Evolutionary conservation across 2,888 invertebrate genomes (phyloP).

Genomic region (Cephonodes hylas): DNA sequence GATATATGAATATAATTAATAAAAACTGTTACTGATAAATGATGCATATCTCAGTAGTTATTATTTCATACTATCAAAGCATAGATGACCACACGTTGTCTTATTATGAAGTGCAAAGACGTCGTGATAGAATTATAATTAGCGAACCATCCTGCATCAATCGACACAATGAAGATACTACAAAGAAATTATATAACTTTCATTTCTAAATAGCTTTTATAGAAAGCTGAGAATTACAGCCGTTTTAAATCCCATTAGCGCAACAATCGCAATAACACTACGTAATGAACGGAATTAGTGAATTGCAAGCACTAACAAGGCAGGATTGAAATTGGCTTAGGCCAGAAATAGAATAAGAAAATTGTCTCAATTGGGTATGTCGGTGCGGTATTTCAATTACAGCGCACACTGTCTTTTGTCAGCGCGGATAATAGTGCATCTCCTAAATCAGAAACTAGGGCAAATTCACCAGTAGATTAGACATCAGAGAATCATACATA

Average conservation of each 20-base stretch:
- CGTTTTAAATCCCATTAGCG: not conserved
- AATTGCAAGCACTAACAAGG: constrained; percentile 24
- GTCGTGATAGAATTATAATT: too few species aligned
- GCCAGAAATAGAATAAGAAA: constrained; percentile 44
- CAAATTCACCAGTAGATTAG: too few species aligned
- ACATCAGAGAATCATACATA: too few species aligned
- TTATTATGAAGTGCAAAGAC: too few species aligned
- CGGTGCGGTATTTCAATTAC: constrained; percentile 38
- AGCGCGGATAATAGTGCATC: not conserved
- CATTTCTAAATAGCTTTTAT: not conserved
- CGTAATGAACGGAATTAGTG: constrained; percentile 23
- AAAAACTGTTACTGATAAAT: too few species aligned
- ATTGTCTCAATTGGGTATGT: constrained; percentile 41
- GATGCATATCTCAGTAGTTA: too few species aligned
- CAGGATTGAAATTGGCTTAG: constrained; percentile 35
- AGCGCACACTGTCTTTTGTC: not conserved
- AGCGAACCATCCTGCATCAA: too few species aligned
- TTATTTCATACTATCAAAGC: too few species aligned
- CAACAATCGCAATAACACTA: constrained; percentile 15
- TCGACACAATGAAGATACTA: too few species aligned
- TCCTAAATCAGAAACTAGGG: not conserved
- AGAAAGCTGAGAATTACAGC: not conserved
- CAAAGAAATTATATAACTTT: too few species aligned
- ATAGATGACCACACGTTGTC: too few species aligned
- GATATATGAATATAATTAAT: too few species aligned